Evolutionary conservation across 2,797 vertebrate species (phyloP).

Genomic region (Atherinosoma microstoma): DNA sequence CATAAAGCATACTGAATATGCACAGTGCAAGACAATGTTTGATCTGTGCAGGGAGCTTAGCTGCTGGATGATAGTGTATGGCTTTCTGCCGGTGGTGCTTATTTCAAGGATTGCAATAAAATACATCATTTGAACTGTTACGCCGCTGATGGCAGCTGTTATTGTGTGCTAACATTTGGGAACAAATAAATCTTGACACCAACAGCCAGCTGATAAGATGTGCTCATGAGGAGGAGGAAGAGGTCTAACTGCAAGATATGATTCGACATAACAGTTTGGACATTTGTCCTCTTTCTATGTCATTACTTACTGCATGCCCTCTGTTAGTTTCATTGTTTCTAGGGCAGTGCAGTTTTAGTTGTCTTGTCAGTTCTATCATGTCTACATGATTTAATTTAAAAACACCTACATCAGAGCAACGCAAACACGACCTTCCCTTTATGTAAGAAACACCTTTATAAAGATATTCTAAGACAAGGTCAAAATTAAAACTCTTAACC

Average conservation of each 20-base stretch:
- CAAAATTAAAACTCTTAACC: constrained; percentile 55
- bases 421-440: not conserved
- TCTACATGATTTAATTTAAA: constrained; percentile 1
- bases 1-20: constrained; percentile 10
- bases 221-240: constrained; percentile 15
- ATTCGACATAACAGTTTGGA: constrained; percentile 14
- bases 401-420: not conserved
- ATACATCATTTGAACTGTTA: constrained; percentile 58
- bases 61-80: constrained; percentile 31
- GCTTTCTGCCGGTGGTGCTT: constrained; percentile 37
- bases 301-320: not conserved
- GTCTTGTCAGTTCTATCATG: constrained; percentile 5
- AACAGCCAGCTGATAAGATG: constrained; percentile 15
- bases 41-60: constrained; percentile 32
- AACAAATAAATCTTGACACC: constrained; percentile 39
- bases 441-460: constrained; percentile 14
- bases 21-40: constrained; percentile 14
- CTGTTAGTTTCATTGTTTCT: not conserved
- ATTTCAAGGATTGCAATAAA: constrained; percentile 58
- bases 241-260: constrained; percentile 16
- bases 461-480: constrained; percentile 34
- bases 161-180: constrained; percentile 48
- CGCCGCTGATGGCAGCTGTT: constrained; percentile 44
- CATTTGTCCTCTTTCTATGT: not conserved
- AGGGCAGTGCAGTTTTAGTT: not conserved